Evolutionary conservation across 2,888 invertebrate genomes (phyloP).

Genomic region (Euspilapteryx auroguttella): DNA sequence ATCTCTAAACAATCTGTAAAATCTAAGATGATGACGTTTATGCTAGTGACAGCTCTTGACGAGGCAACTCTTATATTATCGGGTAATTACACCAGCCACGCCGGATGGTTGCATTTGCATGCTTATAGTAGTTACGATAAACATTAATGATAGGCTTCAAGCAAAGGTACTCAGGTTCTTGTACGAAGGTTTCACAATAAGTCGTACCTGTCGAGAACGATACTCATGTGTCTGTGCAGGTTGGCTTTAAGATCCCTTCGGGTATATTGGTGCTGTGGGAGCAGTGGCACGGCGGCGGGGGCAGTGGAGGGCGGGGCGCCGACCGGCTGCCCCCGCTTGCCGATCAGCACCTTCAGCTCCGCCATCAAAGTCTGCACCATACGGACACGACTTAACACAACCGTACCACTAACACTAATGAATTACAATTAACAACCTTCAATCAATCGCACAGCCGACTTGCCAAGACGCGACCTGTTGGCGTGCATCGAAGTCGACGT

Average conservation of each 20-base stretch:
- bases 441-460: slow-evolving; percentile 25
- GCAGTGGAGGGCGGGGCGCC: slow-evolving; percentile 20
- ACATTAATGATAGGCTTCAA: too few relatives aligned
- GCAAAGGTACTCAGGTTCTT: too few relatives aligned
- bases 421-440: slow-evolving; percentile 25
- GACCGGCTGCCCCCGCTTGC: slow-evolving; percentile 39
- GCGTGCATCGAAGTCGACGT: slow-evolving; percentile 46
- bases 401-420: slow-evolving; percentile 39
- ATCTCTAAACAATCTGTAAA: too few relatives aligned
- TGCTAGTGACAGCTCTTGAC: too few relatives aligned
- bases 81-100: too few relatives aligned
- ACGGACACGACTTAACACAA: slow-evolving; percentile 43
- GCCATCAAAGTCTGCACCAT: slow-evolving; percentile 58
- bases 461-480: slow-evolving; percentile 47
- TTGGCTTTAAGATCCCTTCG: slow-evolving; percentile 52
- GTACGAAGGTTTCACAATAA: too few relatives aligned
- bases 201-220: slow-evolving; percentile 48
- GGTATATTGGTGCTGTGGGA: slow-evolving; percentile 39
- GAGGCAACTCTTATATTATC: too few relatives aligned
- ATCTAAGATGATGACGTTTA: too few relatives aligned
- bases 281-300: too few relatives aligned
- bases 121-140: too few relatives aligned
- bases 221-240: slow-evolving; percentile 56
- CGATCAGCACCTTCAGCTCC: slow-evolving; percentile 55
- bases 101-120: too few relatives aligned